Evolutionary conservation across 2,888 invertebrate genomes (phyloP), one percentile per base, ranked within the genome.

Genomic region (Dryadula phaetusa): DNA sequence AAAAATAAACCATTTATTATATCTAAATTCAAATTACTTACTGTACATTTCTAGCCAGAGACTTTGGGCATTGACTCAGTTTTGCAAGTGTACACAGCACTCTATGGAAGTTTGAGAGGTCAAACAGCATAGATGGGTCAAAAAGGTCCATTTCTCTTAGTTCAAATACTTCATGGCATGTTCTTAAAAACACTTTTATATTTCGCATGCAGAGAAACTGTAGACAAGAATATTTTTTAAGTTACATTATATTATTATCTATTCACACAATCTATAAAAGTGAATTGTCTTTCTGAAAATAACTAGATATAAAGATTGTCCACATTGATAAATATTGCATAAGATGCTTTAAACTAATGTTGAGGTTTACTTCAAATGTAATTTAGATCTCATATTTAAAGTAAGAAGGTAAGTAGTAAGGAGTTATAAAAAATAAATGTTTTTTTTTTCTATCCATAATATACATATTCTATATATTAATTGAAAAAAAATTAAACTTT

Each of bases 181-280:
- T 96, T 74, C 96, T 95, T 66, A 99, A 93, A 89, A 99, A 99
- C 75, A 97, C 94, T 82, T 97, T 95, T 77, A 99, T 99, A 89
- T 99, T 99, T 81, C 98, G 95, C 89, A 98, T 94, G 89, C 99
- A 99, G 79, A 99, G 93, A 88, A 99, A 99, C 98, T 99, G 94
- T 56, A 69, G 68, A 69, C 52, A 72, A 66, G 42, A 44, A 8
- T 28, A n/a, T 40, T 44, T 44, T 6, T 44, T 12, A 32, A 3
- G 28, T 53, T 42, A 32, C 60, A 60, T 18, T 14, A 58, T 58
- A 16, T 58, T 28, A 7, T 25, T 28, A 44, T 60, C 18, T 44
- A 60, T 60, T 60, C 60, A 28, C 60, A 60, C 28, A 28, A 18
- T 16, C 18, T 42, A 44, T 42, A 60, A 60, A 44, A 16, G 42